A percentile compares a stretch with the other conserved stretches of the same genome.
phyloP scores from a whole-genome alignment of 2,113 vertebrate species.

The Motacilla alba region DNA sequence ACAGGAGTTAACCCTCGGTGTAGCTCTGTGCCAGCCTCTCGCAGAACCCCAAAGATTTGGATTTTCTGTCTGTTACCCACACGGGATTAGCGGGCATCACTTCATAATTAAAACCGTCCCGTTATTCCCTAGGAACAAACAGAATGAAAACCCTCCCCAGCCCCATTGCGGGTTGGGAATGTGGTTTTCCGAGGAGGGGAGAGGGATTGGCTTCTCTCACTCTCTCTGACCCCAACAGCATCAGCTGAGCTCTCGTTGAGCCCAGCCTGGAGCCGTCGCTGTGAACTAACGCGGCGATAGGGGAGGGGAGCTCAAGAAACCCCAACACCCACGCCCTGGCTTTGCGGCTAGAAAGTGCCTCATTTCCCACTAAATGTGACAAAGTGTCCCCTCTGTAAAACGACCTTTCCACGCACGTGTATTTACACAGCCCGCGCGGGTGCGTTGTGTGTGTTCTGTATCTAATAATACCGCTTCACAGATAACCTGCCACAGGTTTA shows the following conservation, averaged over 20 bases:
- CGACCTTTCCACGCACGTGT: fast-evolving
- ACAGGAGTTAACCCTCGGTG: neutral
- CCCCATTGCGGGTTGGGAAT: neutral
- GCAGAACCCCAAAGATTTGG: neutral
- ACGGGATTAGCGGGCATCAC: neutral
- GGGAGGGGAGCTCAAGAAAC: neutral
- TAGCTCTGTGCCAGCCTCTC: neutral
- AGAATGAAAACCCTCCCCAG: neutral
- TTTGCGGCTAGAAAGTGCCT: neutral
- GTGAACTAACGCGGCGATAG: neutral
- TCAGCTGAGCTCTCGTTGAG: neutral
- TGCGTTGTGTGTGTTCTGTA: fast-evolving
- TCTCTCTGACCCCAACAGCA: neutral
- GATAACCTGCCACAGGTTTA: neutral
- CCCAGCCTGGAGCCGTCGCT: neutral
- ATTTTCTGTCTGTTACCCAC: neutral
- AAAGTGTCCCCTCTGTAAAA: neutral
- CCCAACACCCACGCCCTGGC: neutral
- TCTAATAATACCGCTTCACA: fast-evolving
- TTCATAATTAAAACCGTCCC: neutral
- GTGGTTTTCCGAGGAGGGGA: neutral
- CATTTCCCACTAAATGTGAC: neutral
- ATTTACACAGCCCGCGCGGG: neutral
- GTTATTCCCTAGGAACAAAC: neutral
- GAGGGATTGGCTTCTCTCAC: neutral